Base-by-base conservation (phyloP, 2,113 vertebrate species). In the Menidia beryllina region DNA sequence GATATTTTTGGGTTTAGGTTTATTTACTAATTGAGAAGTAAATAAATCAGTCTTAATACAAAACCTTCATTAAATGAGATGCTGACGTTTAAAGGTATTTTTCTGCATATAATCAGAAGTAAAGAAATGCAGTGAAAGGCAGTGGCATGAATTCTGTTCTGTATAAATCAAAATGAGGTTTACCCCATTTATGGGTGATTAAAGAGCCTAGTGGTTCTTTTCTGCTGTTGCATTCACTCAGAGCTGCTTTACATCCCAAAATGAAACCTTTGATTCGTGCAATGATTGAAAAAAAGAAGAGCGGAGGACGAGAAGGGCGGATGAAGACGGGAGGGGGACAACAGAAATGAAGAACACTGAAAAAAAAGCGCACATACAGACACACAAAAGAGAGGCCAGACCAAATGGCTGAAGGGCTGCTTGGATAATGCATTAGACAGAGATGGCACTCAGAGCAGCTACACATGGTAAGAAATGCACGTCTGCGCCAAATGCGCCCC, bases 391-490 rank as follows among this genome's bases (percentile, higher is more conserved):
- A 89, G 69, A 85, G 72, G 72, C 82, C 87, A 88, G 88, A 91
- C 80, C 85, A 91, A 92, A 92, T 90, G 88, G 89, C 91, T 87
- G 84, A 91, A 86, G 89, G 89, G 87, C 87, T 88, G 79, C 88
- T 91, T 92, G 81, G 91, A 93, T 89, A 91, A 91, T 90, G 84
- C 87, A 90, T 90, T 88, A 94, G 88, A 84, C 83, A 89, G 84
- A 92, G 86, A 91, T 89, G 88, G 83, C 88, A 88, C 86, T 88
- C 75, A 84, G 63, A 84, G 69, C 75, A 76, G 77, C 83, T 85
- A 68, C 85, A 89, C 89, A 89, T 92, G 86, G 75, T 86, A 84
- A 75, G 82, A 87, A 91, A 88, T 39, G 49, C 55, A 75, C 61
- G 64, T 82, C 74, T 79, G 70, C 24, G 60, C 88, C 89, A 90